Evolutionary conservation across 2,797 vertebrate species (phyloP).

Genomic region (Sebastes dallii): DNA sequence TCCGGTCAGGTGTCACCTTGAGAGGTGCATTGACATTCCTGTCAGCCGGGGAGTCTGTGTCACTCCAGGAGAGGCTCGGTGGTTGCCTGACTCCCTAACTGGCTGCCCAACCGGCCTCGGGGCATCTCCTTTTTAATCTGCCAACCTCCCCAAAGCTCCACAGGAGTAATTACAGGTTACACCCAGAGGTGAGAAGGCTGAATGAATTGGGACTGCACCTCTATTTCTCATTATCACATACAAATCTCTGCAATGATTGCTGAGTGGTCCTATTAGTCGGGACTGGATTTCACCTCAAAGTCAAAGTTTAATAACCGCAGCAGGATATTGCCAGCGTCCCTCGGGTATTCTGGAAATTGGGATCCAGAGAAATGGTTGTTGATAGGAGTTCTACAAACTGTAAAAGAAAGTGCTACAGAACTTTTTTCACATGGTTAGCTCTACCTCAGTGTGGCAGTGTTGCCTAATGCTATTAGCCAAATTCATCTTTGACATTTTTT

Average conservation of each 20-base stretch:
- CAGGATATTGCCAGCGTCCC: conserved; percentile 42
- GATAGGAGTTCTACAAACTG: background rate
- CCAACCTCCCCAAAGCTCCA: conserved; percentile 44
- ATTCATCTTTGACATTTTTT: too few relatives aligned
- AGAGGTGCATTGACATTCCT: conserved; percentile 44
- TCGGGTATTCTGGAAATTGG: conserved; percentile 2
- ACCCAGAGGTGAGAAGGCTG: conserved; percentile 63
- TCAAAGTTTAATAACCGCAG: conserved; percentile 47
- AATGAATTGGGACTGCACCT: conserved; percentile 46
- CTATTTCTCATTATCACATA: conserved; percentile 62
- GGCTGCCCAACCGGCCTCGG: conserved; percentile 35
- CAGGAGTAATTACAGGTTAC: conserved; percentile 69
- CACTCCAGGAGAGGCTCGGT: conserved; percentile 21
- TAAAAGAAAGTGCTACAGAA: conserved; percentile 11
- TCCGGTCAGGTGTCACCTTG: conserved; percentile 56
- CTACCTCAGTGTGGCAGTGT: background rate
- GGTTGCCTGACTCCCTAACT: conserved; percentile 11
- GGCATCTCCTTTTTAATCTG: conserved; percentile 67
- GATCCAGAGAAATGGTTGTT: conserved; percentile 14
- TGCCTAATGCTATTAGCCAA: too few relatives aligned
- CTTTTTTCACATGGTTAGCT: background rate
- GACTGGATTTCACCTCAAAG: conserved; percentile 42
- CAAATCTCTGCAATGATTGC: conserved; percentile 50
- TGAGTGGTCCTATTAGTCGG: conserved; percentile 37
- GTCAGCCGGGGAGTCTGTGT: conserved; percentile 36